Conservation (phyloP, 2,113 vertebrate genomes). For the Trochalopteron elliotii region DNA sequence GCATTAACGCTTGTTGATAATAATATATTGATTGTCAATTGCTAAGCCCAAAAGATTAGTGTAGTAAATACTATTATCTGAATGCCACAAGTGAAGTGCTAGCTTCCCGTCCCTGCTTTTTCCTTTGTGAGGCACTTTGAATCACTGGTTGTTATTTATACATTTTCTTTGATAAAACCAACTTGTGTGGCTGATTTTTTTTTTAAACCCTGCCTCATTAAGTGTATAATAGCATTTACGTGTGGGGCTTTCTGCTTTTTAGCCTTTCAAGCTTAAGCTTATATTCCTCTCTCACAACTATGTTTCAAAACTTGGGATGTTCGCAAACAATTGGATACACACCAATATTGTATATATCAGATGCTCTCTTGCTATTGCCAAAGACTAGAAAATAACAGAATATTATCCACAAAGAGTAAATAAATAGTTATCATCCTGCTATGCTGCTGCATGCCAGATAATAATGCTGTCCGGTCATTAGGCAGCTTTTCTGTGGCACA, state of each 20-base stretch:
- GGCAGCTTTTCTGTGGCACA: background rate
- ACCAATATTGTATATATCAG: constrained; percentile 61
- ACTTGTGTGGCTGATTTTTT: constrained; percentile 72
- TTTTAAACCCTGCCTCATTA: constrained; percentile 67
- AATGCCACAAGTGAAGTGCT: constrained; percentile 69
- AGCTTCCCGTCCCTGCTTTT: constrained; percentile 70
- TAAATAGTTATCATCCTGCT: background rate
- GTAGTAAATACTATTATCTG: constrained; percentile 72
- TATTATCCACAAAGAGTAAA: constrained; percentile 1
- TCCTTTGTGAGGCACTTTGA: constrained; percentile 71
- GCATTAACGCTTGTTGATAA: constrained; percentile 58
- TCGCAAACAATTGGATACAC: constrained; percentile 67
- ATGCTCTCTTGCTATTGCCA: constrained; percentile 42
- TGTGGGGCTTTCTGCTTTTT: constrained; percentile 60
- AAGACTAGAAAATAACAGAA: constrained; percentile 39
- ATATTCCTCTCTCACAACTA: constrained; percentile 59
- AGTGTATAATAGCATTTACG: constrained; percentile 67
- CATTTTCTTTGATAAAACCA: constrained; percentile 75
- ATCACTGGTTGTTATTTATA: constrained; percentile 73
- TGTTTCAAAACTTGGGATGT: constrained; percentile 70
- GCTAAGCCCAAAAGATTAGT: constrained; percentile 67
- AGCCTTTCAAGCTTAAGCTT: constrained; percentile 66
- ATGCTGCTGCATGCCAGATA: background rate
- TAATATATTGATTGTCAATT: constrained; percentile 62
- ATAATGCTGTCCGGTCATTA: background rate